Percentiles rank a stretch among this genome's conserved stretches.
phyloP scores from a whole-genome alignment of 2,797 vertebrate species.

The Sparidentex hasta region DNA sequence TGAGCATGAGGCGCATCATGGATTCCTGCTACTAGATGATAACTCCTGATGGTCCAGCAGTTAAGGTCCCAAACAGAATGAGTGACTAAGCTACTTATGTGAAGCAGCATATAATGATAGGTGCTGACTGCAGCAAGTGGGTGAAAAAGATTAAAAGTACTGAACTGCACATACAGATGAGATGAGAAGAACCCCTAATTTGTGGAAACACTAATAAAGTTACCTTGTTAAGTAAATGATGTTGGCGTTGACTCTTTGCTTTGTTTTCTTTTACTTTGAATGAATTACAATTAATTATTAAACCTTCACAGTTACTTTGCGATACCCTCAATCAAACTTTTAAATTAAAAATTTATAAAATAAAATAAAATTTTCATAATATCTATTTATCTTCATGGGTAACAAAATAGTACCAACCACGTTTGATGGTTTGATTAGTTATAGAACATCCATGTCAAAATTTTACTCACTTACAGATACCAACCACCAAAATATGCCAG shows the following conservation, averaged over 20 bases:
- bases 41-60: neutral
- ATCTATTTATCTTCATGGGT: too few species aligned
- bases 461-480: too few species aligned
- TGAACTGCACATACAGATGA: neutral
- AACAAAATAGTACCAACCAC: neutral
- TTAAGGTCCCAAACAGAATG: neutral
- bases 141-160: neutral
- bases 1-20: conserved; percentile 65
- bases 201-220: conserved; percentile 20
- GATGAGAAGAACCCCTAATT: neutral
- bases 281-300: too few species aligned
- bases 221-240: conserved; percentile 1
- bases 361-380: too few species aligned
- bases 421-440: too few species aligned
- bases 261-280: neutral
- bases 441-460: neutral
- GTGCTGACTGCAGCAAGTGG: neutral
- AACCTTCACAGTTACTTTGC: neutral
- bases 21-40: conserved; percentile 60
- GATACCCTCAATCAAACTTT: neutral
- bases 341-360: too few species aligned
- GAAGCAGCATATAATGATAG: neutral
- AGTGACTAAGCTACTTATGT: neutral
- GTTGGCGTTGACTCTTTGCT: neutral
- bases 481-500: too few species aligned